phyloP scores from a whole-genome alignment of 2,113 vertebrate genomes.

The Meriones unguiculatus region DNA sequence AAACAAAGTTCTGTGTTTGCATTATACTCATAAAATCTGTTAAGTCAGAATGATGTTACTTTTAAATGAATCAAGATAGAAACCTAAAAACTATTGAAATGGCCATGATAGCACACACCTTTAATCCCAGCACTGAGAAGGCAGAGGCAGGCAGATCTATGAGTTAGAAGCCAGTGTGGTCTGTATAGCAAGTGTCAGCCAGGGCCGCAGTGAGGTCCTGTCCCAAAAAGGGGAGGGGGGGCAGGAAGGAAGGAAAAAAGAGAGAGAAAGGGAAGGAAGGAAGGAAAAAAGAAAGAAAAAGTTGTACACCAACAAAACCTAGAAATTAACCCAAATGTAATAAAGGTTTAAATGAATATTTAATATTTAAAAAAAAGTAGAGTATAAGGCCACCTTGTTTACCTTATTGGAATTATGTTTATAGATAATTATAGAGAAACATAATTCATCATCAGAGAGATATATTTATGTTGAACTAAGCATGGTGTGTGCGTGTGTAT shows the following conservation, averaged over 20 bases:
- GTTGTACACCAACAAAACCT: constrained; percentile 30
- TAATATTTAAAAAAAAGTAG: constrained; percentile 2
- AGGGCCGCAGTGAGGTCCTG: neutral
- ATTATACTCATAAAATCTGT: neutral
- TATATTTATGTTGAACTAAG: constrained; percentile 46
- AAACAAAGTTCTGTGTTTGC: neutral
- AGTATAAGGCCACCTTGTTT: neutral
- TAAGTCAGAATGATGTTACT: constrained; percentile 30
- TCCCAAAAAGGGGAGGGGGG: neutral
- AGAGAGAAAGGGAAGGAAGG: too few species aligned
- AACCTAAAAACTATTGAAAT: neutral
- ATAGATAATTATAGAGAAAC: neutral
- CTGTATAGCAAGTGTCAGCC: neutral
- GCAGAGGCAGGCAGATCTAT: neutral
- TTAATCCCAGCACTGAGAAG: neutral
- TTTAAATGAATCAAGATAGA: constrained; percentile 31
- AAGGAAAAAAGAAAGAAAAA: neutral
- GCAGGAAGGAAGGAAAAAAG: neutral
- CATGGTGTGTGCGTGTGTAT: neutral
- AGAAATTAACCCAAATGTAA: constrained; percentile 34
- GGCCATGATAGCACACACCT: neutral
- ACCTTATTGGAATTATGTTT: neutral
- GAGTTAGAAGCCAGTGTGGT: neutral
- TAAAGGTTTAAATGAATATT: constrained; percentile 17
- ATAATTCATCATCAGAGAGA: neutral